Conservation (phyloP, 2,888 invertebrate genomes). For the Chloroclysta siterata region DNA sequence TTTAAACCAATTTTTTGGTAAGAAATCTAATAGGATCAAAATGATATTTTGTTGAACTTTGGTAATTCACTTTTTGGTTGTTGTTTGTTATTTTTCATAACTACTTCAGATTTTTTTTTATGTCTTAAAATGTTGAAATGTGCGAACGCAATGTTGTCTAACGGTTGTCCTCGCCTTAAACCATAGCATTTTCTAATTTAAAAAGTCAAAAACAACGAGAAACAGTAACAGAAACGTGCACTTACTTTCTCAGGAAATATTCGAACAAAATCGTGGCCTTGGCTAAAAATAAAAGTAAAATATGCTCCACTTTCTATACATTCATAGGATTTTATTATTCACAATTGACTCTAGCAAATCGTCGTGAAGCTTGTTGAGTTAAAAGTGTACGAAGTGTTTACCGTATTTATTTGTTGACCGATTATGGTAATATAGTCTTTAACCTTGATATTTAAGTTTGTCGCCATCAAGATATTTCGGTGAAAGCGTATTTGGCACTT, state of each 20-base stretch:
- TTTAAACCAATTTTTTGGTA: too few species aligned
- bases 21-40: too few species aligned
- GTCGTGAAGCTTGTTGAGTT: constrained; percentile 38
- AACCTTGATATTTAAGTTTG: constrained; percentile 20
- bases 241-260: constrained; percentile 58
- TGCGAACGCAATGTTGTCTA: too few species aligned
- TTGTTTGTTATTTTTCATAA: too few species aligned
- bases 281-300: constrained; percentile 50
- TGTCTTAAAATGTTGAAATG: too few species aligned
- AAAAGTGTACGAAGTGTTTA: constrained; percentile 32
- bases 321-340: constrained; percentile 50
- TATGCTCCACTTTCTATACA: constrained; percentile 57
- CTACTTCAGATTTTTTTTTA: too few species aligned
- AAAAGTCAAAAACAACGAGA: constrained; percentile 36
- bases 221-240: constrained; percentile 40
- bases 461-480: constrained; percentile 12
- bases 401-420: constrained; percentile 7
- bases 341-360: constrained; percentile 39
- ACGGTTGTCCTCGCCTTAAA: too few species aligned
- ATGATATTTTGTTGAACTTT: too few species aligned
- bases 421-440: constrained; percentile 4
- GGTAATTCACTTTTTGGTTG: too few species aligned
- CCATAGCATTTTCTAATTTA: constrained; percentile 4
- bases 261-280: constrained; percentile 50
- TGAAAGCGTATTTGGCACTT: constrained; percentile 14